Evolutionary conservation across 2,888 invertebrate genomes (phyloP).

Genomic region (Spicauda simplicius): DNA sequence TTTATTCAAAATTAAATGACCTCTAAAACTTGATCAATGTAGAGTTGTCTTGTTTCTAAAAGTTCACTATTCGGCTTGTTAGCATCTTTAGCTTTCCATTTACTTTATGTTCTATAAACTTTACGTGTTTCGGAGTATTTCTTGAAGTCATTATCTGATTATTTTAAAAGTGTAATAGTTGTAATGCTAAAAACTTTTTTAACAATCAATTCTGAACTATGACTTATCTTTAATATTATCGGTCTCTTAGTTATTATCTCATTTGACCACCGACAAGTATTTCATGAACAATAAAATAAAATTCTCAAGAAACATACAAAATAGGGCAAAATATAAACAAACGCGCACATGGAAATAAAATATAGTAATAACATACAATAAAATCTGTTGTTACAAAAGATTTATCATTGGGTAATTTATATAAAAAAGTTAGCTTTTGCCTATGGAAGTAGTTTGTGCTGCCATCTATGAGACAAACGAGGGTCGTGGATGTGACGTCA

Average conservation of each 20-base stretch:
- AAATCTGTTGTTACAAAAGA: not conserved
- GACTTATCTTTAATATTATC: not conserved
- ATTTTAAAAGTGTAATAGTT: not conserved
- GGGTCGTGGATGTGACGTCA: slow-evolving; percentile 70
- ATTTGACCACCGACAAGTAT: not conserved
- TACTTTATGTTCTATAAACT: slow-evolving; percentile 59
- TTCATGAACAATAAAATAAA: not conserved
- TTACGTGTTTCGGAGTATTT: slow-evolving; percentile 63
- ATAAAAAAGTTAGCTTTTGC: slow-evolving; percentile 26
- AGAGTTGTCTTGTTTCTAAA: slow-evolving; percentile 61
- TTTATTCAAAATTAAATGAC: slow-evolving; percentile 44
- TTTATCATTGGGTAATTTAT: not conserved
- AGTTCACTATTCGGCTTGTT: slow-evolving; percentile 58
- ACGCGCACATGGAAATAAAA: no score
- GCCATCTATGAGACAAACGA: slow-evolving; percentile 56
- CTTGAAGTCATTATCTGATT: slow-evolving; percentile 19
- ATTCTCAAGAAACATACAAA: not conserved
- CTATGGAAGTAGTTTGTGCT: slow-evolving; percentile 48
- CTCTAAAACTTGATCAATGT: slow-evolving; percentile 63
- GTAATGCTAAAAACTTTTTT: not conserved
- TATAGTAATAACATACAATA: not conserved
- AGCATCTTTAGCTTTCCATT: slow-evolving; percentile 52
- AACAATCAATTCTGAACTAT: no score
- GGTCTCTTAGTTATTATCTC: slow-evolving; percentile 68
- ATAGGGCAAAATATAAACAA: not conserved